Conservation (phyloP, 2,113 vertebrate species). For the Monarcha castaneiventris region DNA sequence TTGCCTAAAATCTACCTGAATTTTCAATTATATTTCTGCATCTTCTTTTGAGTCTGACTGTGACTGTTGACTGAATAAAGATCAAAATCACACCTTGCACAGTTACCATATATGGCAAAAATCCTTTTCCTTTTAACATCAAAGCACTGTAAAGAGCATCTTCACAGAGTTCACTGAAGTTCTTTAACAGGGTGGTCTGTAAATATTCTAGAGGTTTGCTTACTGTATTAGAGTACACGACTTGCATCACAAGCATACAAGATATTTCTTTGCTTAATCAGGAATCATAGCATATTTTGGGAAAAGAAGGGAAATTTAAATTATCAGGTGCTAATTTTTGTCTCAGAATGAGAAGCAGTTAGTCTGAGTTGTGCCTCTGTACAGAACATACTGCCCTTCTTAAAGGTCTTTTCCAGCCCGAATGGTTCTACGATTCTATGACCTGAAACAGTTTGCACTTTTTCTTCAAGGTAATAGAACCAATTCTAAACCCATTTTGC, state of each 20-base stretch:
- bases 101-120: slow-evolving; percentile 64
- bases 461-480: not conserved
- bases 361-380: not conserved
- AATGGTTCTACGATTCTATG: not conserved
- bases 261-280: slow-evolving; percentile 14
- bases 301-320: not conserved
- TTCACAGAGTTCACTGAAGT: slow-evolving; percentile 58
- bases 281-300: not conserved
- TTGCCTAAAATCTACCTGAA: not conserved
- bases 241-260: slow-evolving; percentile 33
- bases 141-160: slow-evolving; percentile 67
- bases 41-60: not conserved
- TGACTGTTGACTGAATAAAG: slow-evolving; percentile 10
- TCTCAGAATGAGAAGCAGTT: not conserved
- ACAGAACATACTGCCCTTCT: not conserved
- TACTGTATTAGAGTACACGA: slow-evolving; percentile 62
- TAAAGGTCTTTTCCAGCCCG: not conserved
- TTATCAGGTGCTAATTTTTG: not conserved
- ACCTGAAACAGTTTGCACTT: not conserved
- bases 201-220: slow-evolving; percentile 71
- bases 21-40: not conserved
- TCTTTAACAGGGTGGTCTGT: slow-evolving; percentile 71
- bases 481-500: not conserved
- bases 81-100: slow-evolving; percentile 62
- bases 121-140: slow-evolving; percentile 47